These are phyloP conservation scores for Apodemus sylvaticus DNA, from an alignment of 2,113 vertebrate genomes.

Conservation along the genomic window DNA sequence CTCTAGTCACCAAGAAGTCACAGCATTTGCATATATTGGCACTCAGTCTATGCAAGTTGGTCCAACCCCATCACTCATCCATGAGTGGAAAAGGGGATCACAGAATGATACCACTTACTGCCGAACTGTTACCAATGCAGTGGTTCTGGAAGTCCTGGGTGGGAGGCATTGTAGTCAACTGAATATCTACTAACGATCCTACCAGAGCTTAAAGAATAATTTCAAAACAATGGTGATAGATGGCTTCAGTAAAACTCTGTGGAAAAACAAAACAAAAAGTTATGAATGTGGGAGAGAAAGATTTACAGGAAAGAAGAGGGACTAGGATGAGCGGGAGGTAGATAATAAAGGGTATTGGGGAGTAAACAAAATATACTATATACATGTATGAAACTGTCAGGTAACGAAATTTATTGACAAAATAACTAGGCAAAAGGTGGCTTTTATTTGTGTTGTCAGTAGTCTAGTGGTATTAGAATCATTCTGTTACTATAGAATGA, in stretches of 20 bases:
- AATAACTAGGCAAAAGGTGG: too few relatives aligned
- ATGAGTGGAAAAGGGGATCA: background rate
- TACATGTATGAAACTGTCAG: background rate
- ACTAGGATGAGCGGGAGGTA: background rate
- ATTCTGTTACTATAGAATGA: background rate
- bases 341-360: too few relatives aligned
- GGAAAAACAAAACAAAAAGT: too few relatives aligned
- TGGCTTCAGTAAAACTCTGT: background rate
- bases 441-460: background rate
- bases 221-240: background rate
- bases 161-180: background rate
- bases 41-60: background rate
- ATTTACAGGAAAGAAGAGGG: too few relatives aligned
- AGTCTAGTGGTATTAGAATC: background rate
- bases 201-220: background rate
- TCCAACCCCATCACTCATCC: too few relatives aligned
- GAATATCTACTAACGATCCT: too few relatives aligned
- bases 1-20: too few relatives aligned
- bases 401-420: background rate
- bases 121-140: background rate
- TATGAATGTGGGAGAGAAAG: background rate
- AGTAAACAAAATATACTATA: background rate
- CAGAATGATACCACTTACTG: too few relatives aligned
- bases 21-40: too few relatives aligned
- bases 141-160: background rate